Evolutionary conservation across 2,113 vertebrate species (phyloP).

Genomic region (Donacobius atricapilla): DNA sequence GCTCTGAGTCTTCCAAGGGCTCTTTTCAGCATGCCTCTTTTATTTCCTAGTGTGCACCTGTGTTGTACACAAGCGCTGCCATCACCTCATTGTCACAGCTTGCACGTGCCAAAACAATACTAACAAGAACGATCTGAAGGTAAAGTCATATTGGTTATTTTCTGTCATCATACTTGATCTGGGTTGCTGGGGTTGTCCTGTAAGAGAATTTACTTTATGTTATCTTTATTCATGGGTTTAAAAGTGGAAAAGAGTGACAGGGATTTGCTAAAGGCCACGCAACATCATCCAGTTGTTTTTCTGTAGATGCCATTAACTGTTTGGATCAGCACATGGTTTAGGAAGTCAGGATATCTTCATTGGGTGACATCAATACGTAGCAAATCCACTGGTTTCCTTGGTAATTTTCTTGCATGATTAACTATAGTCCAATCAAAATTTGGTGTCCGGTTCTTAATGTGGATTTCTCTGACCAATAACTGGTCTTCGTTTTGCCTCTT

Average conservation of each 20-base stretch:
- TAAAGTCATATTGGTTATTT: slow-evolving; percentile 42
- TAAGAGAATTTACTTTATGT: not conserved
- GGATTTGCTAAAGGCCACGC: not conserved
- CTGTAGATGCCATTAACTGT: not conserved
- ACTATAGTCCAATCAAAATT: not conserved
- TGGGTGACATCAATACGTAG: not conserved
- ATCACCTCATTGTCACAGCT: slow-evolving; percentile 91
- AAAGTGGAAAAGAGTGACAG: not conserved
- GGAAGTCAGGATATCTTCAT: not conserved
- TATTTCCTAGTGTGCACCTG: slow-evolving; percentile 90
- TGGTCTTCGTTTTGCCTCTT: not conserved
- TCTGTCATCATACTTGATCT: not conserved
- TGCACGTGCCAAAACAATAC: slow-evolving; percentile 93
- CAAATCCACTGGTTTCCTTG: not conserved
- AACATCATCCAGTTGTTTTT: not conserved
- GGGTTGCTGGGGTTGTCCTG: not conserved
- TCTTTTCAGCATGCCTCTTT: slow-evolving; percentile 34
- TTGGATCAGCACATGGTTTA: not conserved
- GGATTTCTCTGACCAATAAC: not conserved
- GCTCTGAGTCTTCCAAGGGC: not conserved
- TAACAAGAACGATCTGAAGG: slow-evolving; percentile 79
- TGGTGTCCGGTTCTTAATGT: not conserved
- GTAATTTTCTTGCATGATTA: not conserved
- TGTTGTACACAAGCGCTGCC: slow-evolving; percentile 97
- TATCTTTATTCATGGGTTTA: not conserved